These are phyloP conservation scores for Nasonia longicornis DNA, from an alignment of 1,140 invertebrate genomes.

Conservation along the genomic window DNA sequence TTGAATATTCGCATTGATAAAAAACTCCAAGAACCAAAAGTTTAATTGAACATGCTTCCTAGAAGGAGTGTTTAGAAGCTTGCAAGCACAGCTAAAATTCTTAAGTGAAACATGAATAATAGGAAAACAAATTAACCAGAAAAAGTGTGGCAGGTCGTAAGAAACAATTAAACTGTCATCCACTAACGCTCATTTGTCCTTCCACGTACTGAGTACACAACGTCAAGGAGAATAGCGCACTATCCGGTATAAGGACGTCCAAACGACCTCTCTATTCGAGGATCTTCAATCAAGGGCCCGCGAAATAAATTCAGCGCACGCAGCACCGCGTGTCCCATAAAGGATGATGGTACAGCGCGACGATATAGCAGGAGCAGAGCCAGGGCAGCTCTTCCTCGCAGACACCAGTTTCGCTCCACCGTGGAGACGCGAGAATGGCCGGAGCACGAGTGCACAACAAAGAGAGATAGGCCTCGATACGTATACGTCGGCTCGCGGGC, in stretches of 20 bases:
- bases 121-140: too few relatives aligned
- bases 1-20: constrained; percentile 25
- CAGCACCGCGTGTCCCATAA: constrained; percentile 30
- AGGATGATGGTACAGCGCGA: neutral
- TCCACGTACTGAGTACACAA: neutral
- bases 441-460: constrained; percentile 3
- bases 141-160: too few relatives aligned
- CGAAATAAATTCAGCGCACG: constrained; percentile 37
- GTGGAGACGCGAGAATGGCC: neutral
- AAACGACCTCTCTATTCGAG: constrained; percentile 28
- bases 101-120: too few relatives aligned
- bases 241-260: neutral
- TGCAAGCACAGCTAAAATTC: too few relatives aligned
- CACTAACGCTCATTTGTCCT: too few relatives aligned
- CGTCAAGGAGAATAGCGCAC: neutral
- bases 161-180: too few relatives aligned
- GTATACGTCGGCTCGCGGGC: neutral
- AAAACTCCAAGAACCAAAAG: neutral
- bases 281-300: constrained; percentile 5
- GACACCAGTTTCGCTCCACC: neutral
- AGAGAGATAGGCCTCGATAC: constrained; percentile 29
- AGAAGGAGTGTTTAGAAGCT: too few relatives aligned
- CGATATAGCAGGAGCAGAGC: neutral
- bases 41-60: neutral
- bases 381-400: neutral